phyloP scores from a whole-genome alignment of 2,113 vertebrate genomes.

The Notothenia rossii region DNA sequence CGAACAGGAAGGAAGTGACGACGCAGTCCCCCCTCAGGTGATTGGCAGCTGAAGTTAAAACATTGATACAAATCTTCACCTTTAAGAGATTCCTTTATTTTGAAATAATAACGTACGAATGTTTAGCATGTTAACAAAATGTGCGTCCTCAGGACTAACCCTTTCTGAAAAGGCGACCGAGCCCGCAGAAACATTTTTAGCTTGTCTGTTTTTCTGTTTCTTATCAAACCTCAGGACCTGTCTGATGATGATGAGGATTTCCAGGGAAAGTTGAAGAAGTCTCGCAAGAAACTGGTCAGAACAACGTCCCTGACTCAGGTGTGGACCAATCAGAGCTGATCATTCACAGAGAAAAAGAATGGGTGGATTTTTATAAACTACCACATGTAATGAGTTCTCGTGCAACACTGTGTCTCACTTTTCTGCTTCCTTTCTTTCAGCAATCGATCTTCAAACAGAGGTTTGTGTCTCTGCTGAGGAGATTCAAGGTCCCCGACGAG shows the following conservation, averaged over 20 bases:
- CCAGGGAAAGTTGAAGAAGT: slow-evolving; percentile 73
- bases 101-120: too few species aligned
- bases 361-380: too few species aligned
- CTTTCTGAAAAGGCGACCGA: too few species aligned
- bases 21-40: slow-evolving; percentile 74
- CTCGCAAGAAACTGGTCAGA: slow-evolving; percentile 74
- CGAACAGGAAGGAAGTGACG: slow-evolving; percentile 81
- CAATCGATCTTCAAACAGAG: slow-evolving; percentile 84
- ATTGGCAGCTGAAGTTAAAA: background rate
- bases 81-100: too few species aligned
- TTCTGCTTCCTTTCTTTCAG: slow-evolving; percentile 48
- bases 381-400: too few species aligned
- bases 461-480: slow-evolving; percentile 81
- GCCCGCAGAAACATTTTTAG: too few species aligned
- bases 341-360: too few species aligned
- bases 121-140: too few species aligned
- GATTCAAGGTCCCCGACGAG: slow-evolving; percentile 83
- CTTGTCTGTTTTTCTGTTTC: background rate
- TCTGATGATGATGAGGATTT: slow-evolving; percentile 82
- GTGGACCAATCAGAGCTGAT: slow-evolving; percentile 3
- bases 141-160: too few species aligned
- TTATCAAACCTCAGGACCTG: slow-evolving; percentile 70
- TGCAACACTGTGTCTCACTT: background rate
- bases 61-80: too few species aligned
- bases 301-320: slow-evolving; percentile 79